phyloP scores from a whole-genome alignment of 2,888 invertebrate genomes.

The Rhynchonema sp. region DNA sequence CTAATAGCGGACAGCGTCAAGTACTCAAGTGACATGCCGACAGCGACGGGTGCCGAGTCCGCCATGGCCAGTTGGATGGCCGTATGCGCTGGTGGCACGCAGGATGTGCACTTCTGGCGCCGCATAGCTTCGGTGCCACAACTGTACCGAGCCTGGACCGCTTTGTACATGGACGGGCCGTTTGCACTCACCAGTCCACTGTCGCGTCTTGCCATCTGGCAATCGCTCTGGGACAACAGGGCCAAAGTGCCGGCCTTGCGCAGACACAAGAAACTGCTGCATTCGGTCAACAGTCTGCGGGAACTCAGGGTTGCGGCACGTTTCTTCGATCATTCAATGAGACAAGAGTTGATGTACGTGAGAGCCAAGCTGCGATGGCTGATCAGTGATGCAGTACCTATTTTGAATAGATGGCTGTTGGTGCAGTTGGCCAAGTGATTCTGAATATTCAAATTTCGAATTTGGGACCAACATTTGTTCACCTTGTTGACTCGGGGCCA shows the following conservation, averaged over 20 bases:
- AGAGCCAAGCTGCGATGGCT: background rate
- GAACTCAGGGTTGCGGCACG: background rate
- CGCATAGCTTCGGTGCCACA: background rate
- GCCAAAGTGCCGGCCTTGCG: background rate
- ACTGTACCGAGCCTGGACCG: background rate
- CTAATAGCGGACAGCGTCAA: background rate
- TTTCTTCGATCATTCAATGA: background rate
- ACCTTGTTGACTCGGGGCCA: no score
- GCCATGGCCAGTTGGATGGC: background rate
- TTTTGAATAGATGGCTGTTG: background rate
- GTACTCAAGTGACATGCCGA: background rate
- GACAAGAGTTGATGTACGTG: background rate
- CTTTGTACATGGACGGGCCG: background rate
- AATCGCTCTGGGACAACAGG: background rate
- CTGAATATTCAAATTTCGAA: no score
- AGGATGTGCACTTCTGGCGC: no score
- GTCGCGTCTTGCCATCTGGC: background rate
- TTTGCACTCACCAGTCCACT: background rate
- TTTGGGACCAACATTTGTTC: no score
- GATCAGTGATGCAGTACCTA: background rate
- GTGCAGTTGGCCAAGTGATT: no score
- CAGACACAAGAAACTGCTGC: background rate
- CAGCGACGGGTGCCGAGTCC: background rate
- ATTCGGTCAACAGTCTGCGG: background rate
- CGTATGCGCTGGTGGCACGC: no score